Evolutionary conservation across 2,888 invertebrate species (phyloP).

Genomic region (Nephrotoma flavescens): DNA sequence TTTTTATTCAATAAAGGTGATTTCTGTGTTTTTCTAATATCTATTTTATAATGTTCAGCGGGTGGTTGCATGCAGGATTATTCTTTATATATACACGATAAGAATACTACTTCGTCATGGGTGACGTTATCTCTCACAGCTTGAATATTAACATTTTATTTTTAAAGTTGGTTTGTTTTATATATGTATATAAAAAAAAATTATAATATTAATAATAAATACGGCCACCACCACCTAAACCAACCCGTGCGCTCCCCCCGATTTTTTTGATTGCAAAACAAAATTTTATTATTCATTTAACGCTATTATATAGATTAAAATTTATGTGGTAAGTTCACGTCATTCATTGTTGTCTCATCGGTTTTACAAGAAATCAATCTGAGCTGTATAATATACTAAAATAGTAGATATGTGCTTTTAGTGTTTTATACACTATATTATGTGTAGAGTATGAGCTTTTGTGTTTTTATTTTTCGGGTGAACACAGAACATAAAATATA

Average conservation of each 20-base stretch:
- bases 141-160: background rate
- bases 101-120: slow-evolving; percentile 3
- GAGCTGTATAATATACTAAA: background rate
- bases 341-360: background rate
- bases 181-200: background rate
- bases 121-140: slow-evolving; percentile 6
- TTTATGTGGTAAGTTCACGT: background rate
- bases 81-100: background rate
- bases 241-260: background rate
- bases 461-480: background rate
- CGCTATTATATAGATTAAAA: background rate
- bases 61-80: slow-evolving; percentile 4
- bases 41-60: background rate
- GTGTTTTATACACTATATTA: background rate
- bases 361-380: background rate
- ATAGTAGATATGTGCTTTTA: background rate
- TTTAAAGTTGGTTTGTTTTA: background rate
- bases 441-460: background rate
- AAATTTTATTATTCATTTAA: background rate
- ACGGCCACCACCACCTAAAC: background rate
- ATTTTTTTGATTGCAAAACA: background rate
- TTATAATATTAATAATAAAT: background rate
- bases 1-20: background rate
- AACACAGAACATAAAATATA: background rate
- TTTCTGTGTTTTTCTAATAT: background rate